Evolutionary conservation across 2,888 invertebrate species (phyloP).

Genomic region (Dendrolimus pini): DNA sequence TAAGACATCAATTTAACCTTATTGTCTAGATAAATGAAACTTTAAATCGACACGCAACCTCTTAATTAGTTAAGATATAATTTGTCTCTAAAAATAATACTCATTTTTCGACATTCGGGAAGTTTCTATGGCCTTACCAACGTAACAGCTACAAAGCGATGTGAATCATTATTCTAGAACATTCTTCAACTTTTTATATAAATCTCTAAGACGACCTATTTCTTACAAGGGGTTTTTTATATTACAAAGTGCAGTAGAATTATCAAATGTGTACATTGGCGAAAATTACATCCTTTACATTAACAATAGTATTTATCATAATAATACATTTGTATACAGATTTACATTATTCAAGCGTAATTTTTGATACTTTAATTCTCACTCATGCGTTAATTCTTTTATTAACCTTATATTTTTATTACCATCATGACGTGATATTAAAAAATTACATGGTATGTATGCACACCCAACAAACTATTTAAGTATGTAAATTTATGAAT

Average conservation of each 20-base stretch:
- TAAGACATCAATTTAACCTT: conserved; percentile 78
- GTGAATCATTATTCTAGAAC: conserved; percentile 48
- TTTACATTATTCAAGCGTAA: conserved; percentile 4
- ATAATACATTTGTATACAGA: conserved; percentile 19
- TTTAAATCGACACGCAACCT: conserved; percentile 71
- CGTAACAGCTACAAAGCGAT: conserved; percentile 63
- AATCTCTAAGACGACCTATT: conserved; percentile 49
- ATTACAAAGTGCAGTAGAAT: conserved; percentile 66
- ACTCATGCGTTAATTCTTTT: too few relatives aligned
- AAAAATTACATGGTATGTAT: conserved; percentile 5
- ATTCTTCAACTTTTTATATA: conserved; percentile 43
- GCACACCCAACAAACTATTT: conserved; percentile 1
- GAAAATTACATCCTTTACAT: conserved; percentile 52
- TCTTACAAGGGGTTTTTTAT: conserved; percentile 51
- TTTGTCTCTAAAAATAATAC: conserved; percentile 76
- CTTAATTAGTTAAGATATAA: conserved; percentile 70
- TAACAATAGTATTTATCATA: conserved; percentile 37
- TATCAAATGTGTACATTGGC: conserved; percentile 62
- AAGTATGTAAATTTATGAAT: not conserved
- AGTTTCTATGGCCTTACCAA: conserved; percentile 63
- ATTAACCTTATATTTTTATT: not conserved
- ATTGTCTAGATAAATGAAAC: conserved; percentile 75
- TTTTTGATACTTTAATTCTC: not conserved
- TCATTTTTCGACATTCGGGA: conserved; percentile 54
- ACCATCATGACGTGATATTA: conserved; percentile 8